Evolutionary conservation across 2,797 vertebrate genomes (phyloP).

Genomic region (Myripristis murdjan): DNA sequence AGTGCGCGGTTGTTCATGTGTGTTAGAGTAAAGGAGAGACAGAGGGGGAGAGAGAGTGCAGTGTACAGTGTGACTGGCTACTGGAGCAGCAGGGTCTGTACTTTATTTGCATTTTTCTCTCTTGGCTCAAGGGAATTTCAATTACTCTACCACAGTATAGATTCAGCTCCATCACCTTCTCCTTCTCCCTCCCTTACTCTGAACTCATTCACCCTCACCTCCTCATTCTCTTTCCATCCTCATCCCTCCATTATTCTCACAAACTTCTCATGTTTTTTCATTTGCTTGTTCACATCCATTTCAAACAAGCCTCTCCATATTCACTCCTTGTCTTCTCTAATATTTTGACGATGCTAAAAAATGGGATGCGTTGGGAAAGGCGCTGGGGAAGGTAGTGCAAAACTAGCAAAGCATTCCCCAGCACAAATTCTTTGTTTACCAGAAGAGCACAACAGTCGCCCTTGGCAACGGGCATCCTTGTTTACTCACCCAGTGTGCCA

Average conservation of each 20-base stretch:
- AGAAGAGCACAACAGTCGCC: slow-evolving; percentile 78
- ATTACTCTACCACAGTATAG: slow-evolving; percentile 63
- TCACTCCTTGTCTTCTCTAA: slow-evolving; percentile 15
- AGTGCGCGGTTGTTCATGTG: slow-evolving; percentile 62
- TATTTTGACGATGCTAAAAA: slow-evolving; percentile 10
- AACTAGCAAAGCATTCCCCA: slow-evolving; percentile 46
- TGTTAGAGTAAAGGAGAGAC: slow-evolving; percentile 39
- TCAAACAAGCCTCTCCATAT: slow-evolving; percentile 4
- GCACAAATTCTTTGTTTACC: slow-evolving; percentile 81
- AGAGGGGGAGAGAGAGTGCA: slow-evolving; percentile 20
- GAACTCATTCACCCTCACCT: slow-evolving; percentile 46
- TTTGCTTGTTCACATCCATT: slow-evolving; percentile 33
- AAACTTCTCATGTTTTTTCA: slow-evolving; percentile 26
- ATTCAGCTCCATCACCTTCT: slow-evolving; percentile 55
- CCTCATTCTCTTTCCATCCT: slow-evolving; percentile 23
- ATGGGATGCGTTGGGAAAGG: slow-evolving; percentile 1
- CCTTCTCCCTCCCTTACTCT: slow-evolving; percentile 22
- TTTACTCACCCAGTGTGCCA: slow-evolving; percentile 90
- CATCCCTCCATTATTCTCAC: slow-evolving; percentile 30
- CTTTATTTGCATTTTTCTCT: slow-evolving; percentile 74
- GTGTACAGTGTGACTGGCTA: slow-evolving; percentile 43
- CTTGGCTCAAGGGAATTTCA: slow-evolving; percentile 67
- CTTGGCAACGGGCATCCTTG: slow-evolving; percentile 86
- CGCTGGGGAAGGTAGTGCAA: slow-evolving; percentile 22
- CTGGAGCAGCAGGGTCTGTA: slow-evolving; percentile 40